Evolutionary conservation across 2,797 vertebrate genomes (phyloP).

Genomic region (Trachurus trachurus): DNA sequence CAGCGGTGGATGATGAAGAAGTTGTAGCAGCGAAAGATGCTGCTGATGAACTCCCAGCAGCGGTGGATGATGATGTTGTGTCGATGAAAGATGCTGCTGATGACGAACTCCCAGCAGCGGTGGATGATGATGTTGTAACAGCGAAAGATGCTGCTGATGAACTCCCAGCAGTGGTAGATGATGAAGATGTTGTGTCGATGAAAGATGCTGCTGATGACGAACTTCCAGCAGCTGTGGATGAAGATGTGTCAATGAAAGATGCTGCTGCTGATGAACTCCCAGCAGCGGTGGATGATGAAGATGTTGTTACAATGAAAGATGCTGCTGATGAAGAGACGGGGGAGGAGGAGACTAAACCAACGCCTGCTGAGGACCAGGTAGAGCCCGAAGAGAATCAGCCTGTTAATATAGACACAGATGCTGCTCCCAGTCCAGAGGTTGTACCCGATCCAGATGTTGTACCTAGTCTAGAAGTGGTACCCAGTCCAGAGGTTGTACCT

Average conservation of each 20-base stretch:
- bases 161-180: too few relatives aligned
- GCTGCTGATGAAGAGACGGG: conserved; percentile 5
- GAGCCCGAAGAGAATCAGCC: conserved; percentile 49
- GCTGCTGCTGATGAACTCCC: too few relatives aligned
- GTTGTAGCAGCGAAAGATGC: background rate
- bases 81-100: conserved; percentile 6
- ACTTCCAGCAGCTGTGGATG: too few relatives aligned
- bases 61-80: background rate
- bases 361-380: conserved; percentile 16
- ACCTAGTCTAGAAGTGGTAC: background rate
- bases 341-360: conserved; percentile 1
- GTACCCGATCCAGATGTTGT: background rate
- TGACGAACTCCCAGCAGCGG: too few relatives aligned
- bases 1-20: background rate
- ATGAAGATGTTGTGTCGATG: too few relatives aligned
- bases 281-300: conserved; percentile 12
- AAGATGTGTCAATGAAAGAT: too few relatives aligned
- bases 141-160: too few relatives aligned
- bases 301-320: background rate
- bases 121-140: too few relatives aligned
- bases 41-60: background rate
- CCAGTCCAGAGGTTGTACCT: background rate
- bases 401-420: background rate
- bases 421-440: too few relatives aligned
- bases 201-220: too few relatives aligned